Evolutionary conservation across 2,797 vertebrate species (phyloP).

Genomic region (Smutsia temminckii): DNA sequence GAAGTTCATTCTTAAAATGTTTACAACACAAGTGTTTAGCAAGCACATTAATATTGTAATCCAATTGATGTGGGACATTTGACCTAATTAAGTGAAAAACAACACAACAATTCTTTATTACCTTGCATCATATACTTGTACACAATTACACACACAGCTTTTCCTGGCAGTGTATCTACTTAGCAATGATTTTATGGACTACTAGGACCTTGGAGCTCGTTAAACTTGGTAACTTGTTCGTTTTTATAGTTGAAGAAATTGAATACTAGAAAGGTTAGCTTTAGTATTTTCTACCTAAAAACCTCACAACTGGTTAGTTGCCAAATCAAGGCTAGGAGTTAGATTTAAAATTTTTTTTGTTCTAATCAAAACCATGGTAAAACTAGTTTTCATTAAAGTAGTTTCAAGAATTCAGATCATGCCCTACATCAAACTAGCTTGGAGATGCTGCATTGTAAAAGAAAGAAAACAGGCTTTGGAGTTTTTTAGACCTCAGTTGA

Average conservation of each 20-base stretch:
- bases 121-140: not conserved
- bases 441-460: not conserved
- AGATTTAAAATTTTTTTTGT: not conserved
- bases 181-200: not conserved
- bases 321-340: not conserved
- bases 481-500: not conserved
- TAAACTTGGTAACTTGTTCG: slow-evolving; percentile 22
- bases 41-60: slow-evolving; percentile 47
- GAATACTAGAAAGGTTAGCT: not conserved
- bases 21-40: not conserved
- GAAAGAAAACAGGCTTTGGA: not conserved
- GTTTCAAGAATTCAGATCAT: not conserved
- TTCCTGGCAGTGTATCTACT: not conserved
- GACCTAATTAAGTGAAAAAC: slow-evolving; percentile 37
- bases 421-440: not conserved
- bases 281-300: not conserved
- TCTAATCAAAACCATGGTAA: not conserved
- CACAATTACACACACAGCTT: not conserved
- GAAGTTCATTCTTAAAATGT: slow-evolving; percentile 14
- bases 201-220: not conserved
- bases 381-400: not conserved
- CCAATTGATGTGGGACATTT: slow-evolving; percentile 26
- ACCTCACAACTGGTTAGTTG: not conserved
- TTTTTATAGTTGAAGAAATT: slow-evolving; percentile 9
- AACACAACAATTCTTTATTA: slow-evolving; percentile 12